Percentiles rank a stretch among this genome's conserved stretches.
These are phyloP conservation scores for Myoxocephalus aenaeus DNA, from an alignment of 2,797 vertebrate species.

Conservation along the genomic window DNA sequence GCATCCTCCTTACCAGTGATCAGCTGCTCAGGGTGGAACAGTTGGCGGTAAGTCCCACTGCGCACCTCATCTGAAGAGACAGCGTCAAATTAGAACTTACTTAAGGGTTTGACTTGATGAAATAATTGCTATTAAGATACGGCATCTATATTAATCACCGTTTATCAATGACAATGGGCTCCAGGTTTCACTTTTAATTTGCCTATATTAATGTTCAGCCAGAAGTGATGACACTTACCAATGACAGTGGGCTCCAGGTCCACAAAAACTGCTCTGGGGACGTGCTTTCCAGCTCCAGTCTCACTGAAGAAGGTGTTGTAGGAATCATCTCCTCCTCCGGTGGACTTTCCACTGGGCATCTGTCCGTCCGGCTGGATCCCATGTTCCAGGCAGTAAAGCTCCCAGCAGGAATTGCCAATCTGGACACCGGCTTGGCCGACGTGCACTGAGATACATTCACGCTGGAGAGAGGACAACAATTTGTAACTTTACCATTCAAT, in stretches of 20 bases:
- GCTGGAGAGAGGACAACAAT: conserved; percentile 37
- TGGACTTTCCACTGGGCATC: too few species aligned
- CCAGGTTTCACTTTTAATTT: too few species aligned
- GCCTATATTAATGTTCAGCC: too few species aligned
- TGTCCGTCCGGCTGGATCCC: conserved; percentile 40
- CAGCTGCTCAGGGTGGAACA: too few species aligned
- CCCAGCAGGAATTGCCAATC: conserved; percentile 76
- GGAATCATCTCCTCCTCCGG: too few species aligned
- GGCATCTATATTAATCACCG: too few species aligned
- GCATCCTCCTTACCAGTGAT: too few species aligned
- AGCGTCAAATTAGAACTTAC: background rate
- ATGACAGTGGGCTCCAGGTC: conserved; percentile 74
- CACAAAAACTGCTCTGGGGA: conserved; percentile 74
- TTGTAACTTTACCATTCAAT: background rate
- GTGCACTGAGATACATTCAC: conserved; percentile 77
- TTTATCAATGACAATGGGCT: too few species aligned
- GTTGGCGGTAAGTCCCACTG: too few species aligned
- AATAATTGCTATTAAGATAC: too few species aligned
- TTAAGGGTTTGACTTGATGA: too few species aligned
- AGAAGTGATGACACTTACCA: conserved; percentile 32
- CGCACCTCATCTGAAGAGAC: background rate
- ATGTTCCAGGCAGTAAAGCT: conserved; percentile 75
- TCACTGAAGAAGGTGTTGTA: conserved; percentile 38
- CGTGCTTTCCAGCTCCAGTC: conserved; percentile 72
- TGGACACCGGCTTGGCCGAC: conserved; percentile 74